Conservation (phyloP, 92 coral and sea anemone genomes). For the Galaxea fascicularis region DNA sequence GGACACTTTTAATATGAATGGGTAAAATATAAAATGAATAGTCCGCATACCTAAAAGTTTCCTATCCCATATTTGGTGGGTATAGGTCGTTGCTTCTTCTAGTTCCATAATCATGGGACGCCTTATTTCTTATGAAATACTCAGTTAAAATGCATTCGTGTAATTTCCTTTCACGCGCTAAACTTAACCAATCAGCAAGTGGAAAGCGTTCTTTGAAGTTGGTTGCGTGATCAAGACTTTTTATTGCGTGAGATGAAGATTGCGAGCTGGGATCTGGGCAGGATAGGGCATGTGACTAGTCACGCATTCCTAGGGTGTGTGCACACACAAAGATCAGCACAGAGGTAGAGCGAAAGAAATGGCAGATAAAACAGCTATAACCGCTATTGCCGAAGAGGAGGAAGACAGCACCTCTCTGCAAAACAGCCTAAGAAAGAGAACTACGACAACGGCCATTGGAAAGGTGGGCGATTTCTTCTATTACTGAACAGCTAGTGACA, state of each 20-base stretch:
- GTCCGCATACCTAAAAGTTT: no score
- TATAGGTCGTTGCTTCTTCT: no score
- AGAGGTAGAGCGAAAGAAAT: not conserved
- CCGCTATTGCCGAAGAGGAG: not conserved
- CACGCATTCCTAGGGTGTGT: not conserved
- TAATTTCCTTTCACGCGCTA: no score
- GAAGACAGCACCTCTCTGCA: not conserved
- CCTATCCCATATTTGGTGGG: no score
- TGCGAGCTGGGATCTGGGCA: not conserved
- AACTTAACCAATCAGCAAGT: no score
- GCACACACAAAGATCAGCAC: not conserved
- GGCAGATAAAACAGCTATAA: not conserved
- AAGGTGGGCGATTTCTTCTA: slow-evolving; percentile 36
- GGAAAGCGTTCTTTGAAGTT: no score
- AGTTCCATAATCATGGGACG: no score
- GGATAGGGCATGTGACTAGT: not conserved
- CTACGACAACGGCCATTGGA: slow-evolving; percentile 74
- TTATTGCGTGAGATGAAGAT: not conserved
- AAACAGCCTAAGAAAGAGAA: slow-evolving; percentile 48
- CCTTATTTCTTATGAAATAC: no score
- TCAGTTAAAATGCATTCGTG: no score
- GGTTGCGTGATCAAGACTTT: no score
- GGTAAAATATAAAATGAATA: no score
- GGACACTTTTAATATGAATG: no score
- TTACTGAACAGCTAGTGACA: not conserved